These are phyloP conservation scores for Semaprochilodus insignis DNA, from an alignment of 2,797 vertebrate species.

Conservation along the genomic window DNA sequence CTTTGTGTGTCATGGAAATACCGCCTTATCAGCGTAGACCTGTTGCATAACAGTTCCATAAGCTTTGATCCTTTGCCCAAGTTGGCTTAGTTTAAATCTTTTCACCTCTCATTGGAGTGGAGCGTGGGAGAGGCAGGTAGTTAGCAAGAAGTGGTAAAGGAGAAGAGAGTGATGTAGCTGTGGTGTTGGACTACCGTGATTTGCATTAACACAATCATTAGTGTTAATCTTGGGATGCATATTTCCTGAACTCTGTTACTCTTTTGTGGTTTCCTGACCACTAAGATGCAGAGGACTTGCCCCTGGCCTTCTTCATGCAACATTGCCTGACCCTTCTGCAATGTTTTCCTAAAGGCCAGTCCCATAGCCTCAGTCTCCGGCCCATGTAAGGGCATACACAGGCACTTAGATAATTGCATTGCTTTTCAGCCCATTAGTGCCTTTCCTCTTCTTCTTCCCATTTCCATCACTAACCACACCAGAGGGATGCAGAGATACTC, in stretches of 20 bases:
- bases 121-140: constrained; percentile 8
- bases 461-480: constrained; percentile 35
- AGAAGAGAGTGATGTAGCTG: neutral
- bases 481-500: constrained; percentile 36
- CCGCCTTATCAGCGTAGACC: constrained; percentile 22
- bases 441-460: constrained; percentile 39
- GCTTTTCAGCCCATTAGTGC: constrained; percentile 53
- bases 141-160: neutral
- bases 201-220: neutral
- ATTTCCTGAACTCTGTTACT: neutral
- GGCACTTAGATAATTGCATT: constrained; percentile 57
- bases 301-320: constrained; percentile 43
- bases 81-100: constrained; percentile 15
- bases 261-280: constrained; percentile 21
- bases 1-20: constrained; percentile 23
- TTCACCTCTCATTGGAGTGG: constrained; percentile 1
- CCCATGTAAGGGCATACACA: constrained; percentile 57
- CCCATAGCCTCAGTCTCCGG: constrained; percentile 26
- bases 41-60: constrained; percentile 17
- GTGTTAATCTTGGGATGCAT: neutral
- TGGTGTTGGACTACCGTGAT: neutral
- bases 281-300: constrained; percentile 19
- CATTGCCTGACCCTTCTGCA: constrained; percentile 43
- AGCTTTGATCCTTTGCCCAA: constrained; percentile 23
- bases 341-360: constrained; percentile 15